Conservation (phyloP, 2,113 vertebrate genomes). For the Calidris pugnax region DNA sequence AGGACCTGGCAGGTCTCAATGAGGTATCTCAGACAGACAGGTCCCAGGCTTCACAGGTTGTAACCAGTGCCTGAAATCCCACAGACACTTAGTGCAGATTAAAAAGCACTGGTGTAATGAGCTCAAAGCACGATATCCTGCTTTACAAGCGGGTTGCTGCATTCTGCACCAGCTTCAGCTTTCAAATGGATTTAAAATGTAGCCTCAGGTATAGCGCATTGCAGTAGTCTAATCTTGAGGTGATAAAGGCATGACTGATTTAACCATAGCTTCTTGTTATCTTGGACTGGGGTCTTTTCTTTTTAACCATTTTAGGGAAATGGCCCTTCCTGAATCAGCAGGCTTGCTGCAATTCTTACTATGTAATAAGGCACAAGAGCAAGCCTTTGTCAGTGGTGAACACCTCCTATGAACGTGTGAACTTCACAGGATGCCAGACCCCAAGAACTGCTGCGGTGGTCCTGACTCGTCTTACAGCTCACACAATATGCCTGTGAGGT, state of each 20-base stretch:
- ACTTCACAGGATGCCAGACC: neutral
- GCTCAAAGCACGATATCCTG: slow-evolving; percentile 35
- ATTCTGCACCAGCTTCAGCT: slow-evolving; percentile 57
- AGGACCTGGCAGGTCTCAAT: neutral
- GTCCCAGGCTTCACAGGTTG: neutral
- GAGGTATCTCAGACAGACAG: neutral
- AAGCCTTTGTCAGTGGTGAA: neutral
- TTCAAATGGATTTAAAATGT: slow-evolving; percentile 71
- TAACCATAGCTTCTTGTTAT: slow-evolving; percentile 63
- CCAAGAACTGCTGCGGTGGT: neutral
- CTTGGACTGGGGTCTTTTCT: slow-evolving; percentile 59
- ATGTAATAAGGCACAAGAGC: neutral
- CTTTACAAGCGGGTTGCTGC: slow-evolving; percentile 36
- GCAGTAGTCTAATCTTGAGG: slow-evolving; percentile 67
- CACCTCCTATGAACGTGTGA: neutral
- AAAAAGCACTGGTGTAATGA: slow-evolving; percentile 26
- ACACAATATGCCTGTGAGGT: neutral
- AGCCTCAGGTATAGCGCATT: slow-evolving; percentile 61
- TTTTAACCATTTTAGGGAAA: slow-evolving; percentile 69
- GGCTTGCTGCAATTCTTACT: neutral
- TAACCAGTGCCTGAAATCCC: slow-evolving; percentile 15
- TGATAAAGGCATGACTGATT: slow-evolving; percentile 72
- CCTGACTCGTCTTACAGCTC: neutral
- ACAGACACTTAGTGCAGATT: slow-evolving; percentile 25
- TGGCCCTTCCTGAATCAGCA: slow-evolving; percentile 35